Evolutionary conservation across 2,797 vertebrate genomes (phyloP).

Genomic region (Tokudaia tokunoshimensis): DNA sequence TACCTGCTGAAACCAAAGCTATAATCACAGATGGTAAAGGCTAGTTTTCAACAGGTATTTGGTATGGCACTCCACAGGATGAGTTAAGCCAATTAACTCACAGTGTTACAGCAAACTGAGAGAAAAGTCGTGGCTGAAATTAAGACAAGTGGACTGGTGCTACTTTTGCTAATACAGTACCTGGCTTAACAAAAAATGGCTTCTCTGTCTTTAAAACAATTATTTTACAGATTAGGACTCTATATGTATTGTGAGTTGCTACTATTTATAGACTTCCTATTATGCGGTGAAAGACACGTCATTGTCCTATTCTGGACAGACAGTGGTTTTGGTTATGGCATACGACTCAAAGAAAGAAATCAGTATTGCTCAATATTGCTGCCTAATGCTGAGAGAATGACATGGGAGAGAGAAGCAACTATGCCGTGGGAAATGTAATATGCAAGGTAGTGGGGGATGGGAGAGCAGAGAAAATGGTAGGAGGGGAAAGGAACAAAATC

Average conservation of each 20-base stretch:
- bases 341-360: slow-evolving; percentile 49
- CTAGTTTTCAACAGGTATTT: slow-evolving; percentile 55
- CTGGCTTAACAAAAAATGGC: slow-evolving; percentile 3
- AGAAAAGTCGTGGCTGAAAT: slow-evolving; percentile 46
- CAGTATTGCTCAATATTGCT: background rate
- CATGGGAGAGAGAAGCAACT: background rate
- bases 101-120: background rate
- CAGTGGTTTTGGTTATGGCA: background rate
- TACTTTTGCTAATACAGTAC: slow-evolving; percentile 30
- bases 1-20: slow-evolving; percentile 61
- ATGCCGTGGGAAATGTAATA: background rate
- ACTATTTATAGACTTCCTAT: background rate
- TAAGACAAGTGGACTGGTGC: background rate
- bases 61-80: background rate
- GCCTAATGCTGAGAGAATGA: slow-evolving; percentile 16
- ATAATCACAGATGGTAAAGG: slow-evolving; percentile 59
- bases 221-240: background rate
- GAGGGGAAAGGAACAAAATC: no score
- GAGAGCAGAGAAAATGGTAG: no score
- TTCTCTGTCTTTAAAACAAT: slow-evolving; percentile 10
- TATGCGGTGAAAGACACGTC: background rate
- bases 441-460: background rate
- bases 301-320: background rate
- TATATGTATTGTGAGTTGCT: background rate
- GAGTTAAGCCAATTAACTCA: slow-evolving; percentile 63